Conservation (phyloP, 37 sponge, comb jelly and placozoan genomes). For the Amphimedon queenslandica region DNA sequence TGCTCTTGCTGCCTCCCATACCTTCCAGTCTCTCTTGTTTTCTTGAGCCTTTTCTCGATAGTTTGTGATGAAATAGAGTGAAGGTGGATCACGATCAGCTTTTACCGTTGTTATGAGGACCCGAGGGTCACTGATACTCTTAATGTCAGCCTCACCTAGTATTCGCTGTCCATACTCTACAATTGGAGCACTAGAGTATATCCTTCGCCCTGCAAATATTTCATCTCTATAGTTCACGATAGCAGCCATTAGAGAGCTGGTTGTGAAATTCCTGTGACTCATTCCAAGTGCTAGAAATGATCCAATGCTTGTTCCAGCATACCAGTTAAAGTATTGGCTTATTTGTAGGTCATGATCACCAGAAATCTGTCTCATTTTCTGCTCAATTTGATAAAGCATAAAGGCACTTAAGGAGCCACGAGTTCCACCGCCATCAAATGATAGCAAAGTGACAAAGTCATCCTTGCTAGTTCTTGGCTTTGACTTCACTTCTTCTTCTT, state of each 20-base stretch:
- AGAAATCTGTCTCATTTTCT: not conserved
- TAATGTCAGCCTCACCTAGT: too few relatives aligned
- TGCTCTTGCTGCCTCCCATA: conserved; percentile 21
- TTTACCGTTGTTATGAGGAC: not conserved
- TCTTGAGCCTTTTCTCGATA: not conserved
- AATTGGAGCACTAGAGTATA: too few relatives aligned
- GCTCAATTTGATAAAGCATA: not conserved
- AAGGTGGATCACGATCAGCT: not conserved
- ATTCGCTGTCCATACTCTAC: too few relatives aligned
- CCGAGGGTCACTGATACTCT: not conserved
- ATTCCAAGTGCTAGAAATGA: not conserved
- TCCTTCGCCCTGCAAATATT: too few relatives aligned
- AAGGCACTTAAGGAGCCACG: not conserved
- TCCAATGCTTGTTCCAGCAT: not conserved
- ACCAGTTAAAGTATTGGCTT: not conserved
- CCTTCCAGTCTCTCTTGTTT: not conserved
- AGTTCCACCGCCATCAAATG: not conserved
- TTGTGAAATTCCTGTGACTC: not conserved
- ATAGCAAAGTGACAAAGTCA: too few relatives aligned
- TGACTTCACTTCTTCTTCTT: too few relatives aligned
- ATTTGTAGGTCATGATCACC: not conserved
- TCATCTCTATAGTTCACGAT: not conserved
- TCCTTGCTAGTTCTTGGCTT: too few relatives aligned
- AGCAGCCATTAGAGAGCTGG: not conserved
- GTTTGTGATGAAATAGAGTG: not conserved